Evolutionary conservation across 2,797 vertebrate species (phyloP), one percentile per base, ranked within the genome.

Genomic region (Anabacerthia variegaticeps): DNA sequence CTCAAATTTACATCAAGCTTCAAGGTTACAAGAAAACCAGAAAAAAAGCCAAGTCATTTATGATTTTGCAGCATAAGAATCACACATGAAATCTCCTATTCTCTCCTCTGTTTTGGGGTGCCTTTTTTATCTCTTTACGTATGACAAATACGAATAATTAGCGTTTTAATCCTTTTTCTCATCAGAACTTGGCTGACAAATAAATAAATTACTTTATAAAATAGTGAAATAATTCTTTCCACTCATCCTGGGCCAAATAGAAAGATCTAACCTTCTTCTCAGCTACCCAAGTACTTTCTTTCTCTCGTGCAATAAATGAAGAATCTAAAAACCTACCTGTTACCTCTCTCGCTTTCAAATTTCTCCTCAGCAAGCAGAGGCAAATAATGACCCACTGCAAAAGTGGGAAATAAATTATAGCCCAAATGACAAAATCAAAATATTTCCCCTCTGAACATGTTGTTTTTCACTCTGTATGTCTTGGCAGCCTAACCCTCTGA

Each of bases 401-500:
- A 91, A n/a, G 23, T 0, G 0, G n/a, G 51, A 80, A 83, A 87
- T 83, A 91, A 95, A 89, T 92, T 77, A 66, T 5, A 68, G 46
- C 20, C 12, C 49, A 90, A 88, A 80, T 37, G 11, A 49, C 36
- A 91, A 89, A 93, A 89, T 43, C 17, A 88, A 94, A 94, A 84
- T 92, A 85, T 93, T 94, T 95, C 58, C 91, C 68, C 32, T 88
- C 84, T 85, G 93, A 96, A 94, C 37, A 63, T 63, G 77, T 81
- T 93, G 56, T 0, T 72, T 94, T 96, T 91, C 36, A 66, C 39
- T 93, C 74, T 92, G 66, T 94, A 15, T 96, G 28, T 94, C 72
- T 97, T 96, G 95, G 92, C 91, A 96, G 95, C 48, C 66, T 88
- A 66, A 74, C 49, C 19, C 19, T 88, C 85, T 75, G 89, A 91